Evolutionary conservation across 2,797 vertebrate genomes (phyloP).

Genomic region (Pangasius sanitwongsei): DNA sequence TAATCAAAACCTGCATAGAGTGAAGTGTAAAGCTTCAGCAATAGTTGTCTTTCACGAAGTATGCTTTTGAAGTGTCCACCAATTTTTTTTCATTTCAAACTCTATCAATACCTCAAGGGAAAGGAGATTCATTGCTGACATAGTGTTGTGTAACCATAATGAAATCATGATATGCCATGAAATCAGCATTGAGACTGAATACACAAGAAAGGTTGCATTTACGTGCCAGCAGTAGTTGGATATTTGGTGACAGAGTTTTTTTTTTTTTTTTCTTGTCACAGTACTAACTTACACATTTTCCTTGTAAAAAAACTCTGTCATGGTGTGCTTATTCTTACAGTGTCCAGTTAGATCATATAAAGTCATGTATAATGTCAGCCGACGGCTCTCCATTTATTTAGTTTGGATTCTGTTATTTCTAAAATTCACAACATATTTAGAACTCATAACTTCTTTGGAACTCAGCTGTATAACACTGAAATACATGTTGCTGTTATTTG

Average conservation of each 20-base stretch:
- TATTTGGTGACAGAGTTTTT: neutral
- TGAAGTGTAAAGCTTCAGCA: neutral
- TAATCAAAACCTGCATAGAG: neutral
- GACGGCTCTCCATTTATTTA: neutral
- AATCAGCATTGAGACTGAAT: neutral
- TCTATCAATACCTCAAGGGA: neutral
- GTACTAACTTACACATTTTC: neutral
- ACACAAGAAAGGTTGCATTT: neutral
- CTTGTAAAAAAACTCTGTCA: neutral
- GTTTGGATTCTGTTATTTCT: neutral
- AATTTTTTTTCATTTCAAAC: neutral
- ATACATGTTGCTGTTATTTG: neutral
- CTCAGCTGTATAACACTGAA: neutral
- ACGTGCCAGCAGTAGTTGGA: neutral
- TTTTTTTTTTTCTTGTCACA: neutral
- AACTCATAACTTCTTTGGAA: neutral
- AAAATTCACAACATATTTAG: neutral
- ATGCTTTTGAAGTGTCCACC: neutral
- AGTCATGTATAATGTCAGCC: neutral
- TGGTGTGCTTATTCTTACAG: neutral
- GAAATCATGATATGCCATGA: neutral
- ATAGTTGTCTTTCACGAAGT: neutral
- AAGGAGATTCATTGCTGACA: neutral
- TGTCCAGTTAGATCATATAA: neutral
- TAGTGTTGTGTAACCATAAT: constrained; percentile 7